Evolutionary conservation across 2,113 vertebrate species (phyloP).

Genomic region (Megaptera novaeangliae): DNA sequence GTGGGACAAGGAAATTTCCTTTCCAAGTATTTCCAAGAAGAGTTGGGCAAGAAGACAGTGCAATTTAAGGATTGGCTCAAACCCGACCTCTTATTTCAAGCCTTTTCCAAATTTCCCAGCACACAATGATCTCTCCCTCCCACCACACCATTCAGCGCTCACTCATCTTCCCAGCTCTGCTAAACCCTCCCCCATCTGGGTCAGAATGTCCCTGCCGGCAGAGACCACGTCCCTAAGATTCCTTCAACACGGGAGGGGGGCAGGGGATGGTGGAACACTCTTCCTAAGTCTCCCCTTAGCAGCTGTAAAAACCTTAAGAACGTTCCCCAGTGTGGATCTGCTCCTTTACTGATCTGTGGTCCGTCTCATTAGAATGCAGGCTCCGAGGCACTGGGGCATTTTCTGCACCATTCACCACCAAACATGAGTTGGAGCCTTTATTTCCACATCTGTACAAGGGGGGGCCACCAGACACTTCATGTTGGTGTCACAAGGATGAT

Average conservation of each 20-base stretch:
- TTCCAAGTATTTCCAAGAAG: constrained; percentile 37
- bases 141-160: background rate
- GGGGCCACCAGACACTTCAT: background rate
- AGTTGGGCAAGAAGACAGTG: background rate
- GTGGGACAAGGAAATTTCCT: background rate
- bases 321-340: background rate
- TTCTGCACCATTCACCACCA: background rate
- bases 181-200: background rate
- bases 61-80: background rate
- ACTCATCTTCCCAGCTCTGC: background rate
- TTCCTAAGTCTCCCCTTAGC: background rate
- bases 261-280: background rate
- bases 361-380: background rate
- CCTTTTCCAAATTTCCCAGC: background rate
- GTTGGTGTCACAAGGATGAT: background rate
- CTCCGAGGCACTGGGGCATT: background rate
- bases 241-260: background rate
- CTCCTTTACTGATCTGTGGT: background rate
- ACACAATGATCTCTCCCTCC: background rate
- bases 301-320: background rate
- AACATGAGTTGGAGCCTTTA: background rate
- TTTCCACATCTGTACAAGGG: background rate
- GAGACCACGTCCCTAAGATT: background rate
- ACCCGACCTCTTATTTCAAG: background rate
- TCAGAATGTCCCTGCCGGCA: background rate